Evolutionary conservation across 2,113 vertebrate genomes (phyloP), one percentile per base, ranked within the genome.

Genomic region (Channa argus): DNA sequence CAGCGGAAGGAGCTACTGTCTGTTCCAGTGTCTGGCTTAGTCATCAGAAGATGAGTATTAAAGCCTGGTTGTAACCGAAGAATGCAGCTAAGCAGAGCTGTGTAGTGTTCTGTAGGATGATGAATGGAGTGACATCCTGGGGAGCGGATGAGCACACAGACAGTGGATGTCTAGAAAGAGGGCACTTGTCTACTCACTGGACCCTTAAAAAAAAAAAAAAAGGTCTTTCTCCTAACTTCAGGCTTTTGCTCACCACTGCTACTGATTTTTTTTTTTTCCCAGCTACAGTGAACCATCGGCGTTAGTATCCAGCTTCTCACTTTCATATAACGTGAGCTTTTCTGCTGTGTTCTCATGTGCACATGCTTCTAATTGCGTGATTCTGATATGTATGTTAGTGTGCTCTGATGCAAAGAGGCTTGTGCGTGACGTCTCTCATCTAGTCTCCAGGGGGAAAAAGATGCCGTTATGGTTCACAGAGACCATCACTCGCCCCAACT

Each of bases 51-150:
- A 70, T 53, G 66, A 62, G 77, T 56, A 87, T 88, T 82, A 92
- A 90, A 87, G 89, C 69, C 79, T 73, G 84, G 90, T 88, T 93
- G 87, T 91, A 79, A 83, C 68, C 39, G 69, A 88, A 86, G 89
- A 91, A 88, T 74, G 83, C 45, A 45, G 49, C 82, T 60, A 36
- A 79, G 77, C 53, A 33, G 63, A 68, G 74, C 77, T 63, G 73
- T 50, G 77, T 84, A 80, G 79, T 61, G 72, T 79, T 86, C 71
- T 47, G 80, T 3, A 1, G 56, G 66, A 90, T 93, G 92, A 93
- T 92, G 78, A 76, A 92, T 91, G 87, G 77, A 89, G 86, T 91
- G 90, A 91, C 86, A 86, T 86, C 81, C 77, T 37, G 71, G 79
- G 71, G 80, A 85, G 72, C 59, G 76, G 83, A 73, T 80, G 82